Base-by-base conservation (phyloP, 2,888 invertebrate species). In the Drosophila prostipennis region DNA sequence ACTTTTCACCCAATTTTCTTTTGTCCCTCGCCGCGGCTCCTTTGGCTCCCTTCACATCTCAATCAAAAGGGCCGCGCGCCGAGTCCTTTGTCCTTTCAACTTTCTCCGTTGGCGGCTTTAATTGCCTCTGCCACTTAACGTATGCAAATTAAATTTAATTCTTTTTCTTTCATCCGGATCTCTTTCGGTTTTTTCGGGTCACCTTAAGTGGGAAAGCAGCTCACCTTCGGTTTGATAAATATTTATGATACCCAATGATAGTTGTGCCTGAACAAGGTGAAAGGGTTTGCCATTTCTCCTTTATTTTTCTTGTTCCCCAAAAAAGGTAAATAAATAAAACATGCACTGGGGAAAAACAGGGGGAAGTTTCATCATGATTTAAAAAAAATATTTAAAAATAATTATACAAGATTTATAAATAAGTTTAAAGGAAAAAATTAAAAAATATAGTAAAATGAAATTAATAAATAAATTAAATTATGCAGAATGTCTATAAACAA, bases 91-190 rank as follows among this genome's bases (percentile, higher is more conserved):
- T 56, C 55, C 58, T 54, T 73, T 56, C 16, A 16, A 16, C 40
- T 16, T 42, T 42, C 48, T 55, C 36, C 43, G 23, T 43, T 42
- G 34, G 49, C 37, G 60, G 60, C 80, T 74, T 89, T 85, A 89
- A 85, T 85, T 85, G 84, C 87, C 76, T 73, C 77, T 84, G 81
- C 84, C 89, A 85, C 87, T 85, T 89, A 85, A 87, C 89, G 87
- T 87, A 89, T 85, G 84, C 87, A 87, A 85, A 85, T 89, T 78
- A 77, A 87, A 84, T 81, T 81, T 76, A 57, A 76, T 73, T 72
- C 43, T 51, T 48, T 43, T 49, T 29, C 55, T 26, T 42, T 39
- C 39, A 34, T 58, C 54, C 43, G 53, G 55, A 45, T 39, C 52
- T 49, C 23, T 19, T 45, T 57, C 42, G 53, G 54, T 54, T 59